phyloP scores from a whole-genome alignment of 2,888 invertebrate species.

The Bellardia pandia region DNA sequence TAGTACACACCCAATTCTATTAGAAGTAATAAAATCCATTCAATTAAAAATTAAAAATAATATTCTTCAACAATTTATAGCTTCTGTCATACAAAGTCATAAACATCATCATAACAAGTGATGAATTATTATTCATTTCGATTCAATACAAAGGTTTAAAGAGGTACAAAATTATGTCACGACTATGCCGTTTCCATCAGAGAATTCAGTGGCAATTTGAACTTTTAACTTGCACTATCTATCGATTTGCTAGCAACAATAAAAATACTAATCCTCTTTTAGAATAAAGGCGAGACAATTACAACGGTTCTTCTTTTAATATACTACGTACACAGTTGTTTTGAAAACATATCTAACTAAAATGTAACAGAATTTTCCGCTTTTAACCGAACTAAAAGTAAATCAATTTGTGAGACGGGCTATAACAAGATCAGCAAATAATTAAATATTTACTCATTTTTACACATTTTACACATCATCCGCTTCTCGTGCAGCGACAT shows the following conservation, averaged over 20 bases:
- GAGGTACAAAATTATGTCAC: slow-evolving; percentile 43
- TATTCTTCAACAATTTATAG: slow-evolving; percentile 64
- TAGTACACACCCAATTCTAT: slow-evolving; percentile 28
- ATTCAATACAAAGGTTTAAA: slow-evolving; percentile 50
- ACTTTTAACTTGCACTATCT: slow-evolving; percentile 68
- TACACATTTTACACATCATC: slow-evolving; percentile 11
- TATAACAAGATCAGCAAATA: slow-evolving; percentile 42
- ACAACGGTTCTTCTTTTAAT: slow-evolving; percentile 21
- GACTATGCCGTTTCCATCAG: slow-evolving; percentile 51
- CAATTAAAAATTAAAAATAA: slow-evolving; percentile 64
- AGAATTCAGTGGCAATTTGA: slow-evolving; percentile 67
- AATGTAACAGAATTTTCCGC: slow-evolving; percentile 23
- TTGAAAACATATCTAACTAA: background rate
- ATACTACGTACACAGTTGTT: background rate
- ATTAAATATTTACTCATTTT: slow-evolving; percentile 12
- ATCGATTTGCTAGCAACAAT: slow-evolving; percentile 45
- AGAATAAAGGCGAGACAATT: slow-evolving; percentile 14
- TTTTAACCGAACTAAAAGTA: slow-evolving; percentile 25
- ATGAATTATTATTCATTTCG: slow-evolving; percentile 61
- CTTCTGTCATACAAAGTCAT: slow-evolving; percentile 63
- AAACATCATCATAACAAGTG: slow-evolving; percentile 61
- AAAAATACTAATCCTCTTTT: background rate
- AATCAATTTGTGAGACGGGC: slow-evolving; percentile 22
- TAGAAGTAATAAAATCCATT: slow-evolving; percentile 21
- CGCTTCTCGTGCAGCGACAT: slow-evolving; percentile 26